A percentile compares a stretch with the other conserved stretches of the same genome.
Conservation (phyloP, 2,888 invertebrate genomes). For the Cryptosula pallasiana region DNA sequence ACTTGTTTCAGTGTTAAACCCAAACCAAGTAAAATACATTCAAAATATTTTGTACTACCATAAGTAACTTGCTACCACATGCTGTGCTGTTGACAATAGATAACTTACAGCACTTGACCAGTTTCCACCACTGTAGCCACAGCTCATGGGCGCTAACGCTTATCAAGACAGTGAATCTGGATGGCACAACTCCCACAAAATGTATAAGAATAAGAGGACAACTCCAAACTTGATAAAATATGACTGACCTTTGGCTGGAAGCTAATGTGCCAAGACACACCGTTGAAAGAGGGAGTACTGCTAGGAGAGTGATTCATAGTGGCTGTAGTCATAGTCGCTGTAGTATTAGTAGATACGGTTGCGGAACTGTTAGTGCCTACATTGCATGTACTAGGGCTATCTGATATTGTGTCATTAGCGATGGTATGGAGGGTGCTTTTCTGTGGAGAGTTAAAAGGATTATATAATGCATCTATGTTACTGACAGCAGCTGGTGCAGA, state of each 20-base stretch:
- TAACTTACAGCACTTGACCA: no score
- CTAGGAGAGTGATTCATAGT: background rate
- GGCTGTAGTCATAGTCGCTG: background rate
- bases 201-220: no score
- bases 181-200: no score
- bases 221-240: no score
- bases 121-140: no score
- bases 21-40: no score
- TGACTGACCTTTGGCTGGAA: background rate
- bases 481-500: background rate
- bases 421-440: background rate
- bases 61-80: no score
- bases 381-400: background rate
- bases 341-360: background rate
- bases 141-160: no score
- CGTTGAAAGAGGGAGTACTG: background rate
- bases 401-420: background rate
- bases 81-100: no score
- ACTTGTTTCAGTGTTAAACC: no score
- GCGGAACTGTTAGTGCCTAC: background rate
- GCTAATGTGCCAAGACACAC: background rate
- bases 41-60: no score
- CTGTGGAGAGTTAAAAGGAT: conserved; percentile 5
- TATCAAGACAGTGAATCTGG: no score
- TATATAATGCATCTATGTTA: conserved; percentile 3